These are phyloP conservation scores for Dicranocentrus wangi DNA, from an alignment of 2,888 invertebrate genomes.

Conservation along the genomic window DNA sequence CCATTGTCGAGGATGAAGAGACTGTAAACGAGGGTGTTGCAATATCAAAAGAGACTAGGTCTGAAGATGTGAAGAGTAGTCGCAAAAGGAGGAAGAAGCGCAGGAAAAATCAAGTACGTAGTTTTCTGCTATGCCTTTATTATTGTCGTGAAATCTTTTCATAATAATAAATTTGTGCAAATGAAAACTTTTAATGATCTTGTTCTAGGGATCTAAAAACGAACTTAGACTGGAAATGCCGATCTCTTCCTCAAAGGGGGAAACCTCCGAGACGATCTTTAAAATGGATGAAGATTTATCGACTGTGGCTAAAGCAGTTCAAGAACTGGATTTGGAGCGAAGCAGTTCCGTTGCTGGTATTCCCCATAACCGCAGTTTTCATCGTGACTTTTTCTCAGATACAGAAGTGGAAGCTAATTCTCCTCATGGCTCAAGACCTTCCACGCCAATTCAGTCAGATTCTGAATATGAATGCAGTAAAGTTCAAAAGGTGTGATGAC, in stretches of 20 bases:
- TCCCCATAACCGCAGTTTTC: conserved; percentile 70
- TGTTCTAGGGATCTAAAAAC: conserved; percentile 69
- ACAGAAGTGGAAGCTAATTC: conserved; percentile 72
- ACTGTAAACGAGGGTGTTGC: conserved; percentile 1
- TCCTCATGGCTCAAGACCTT: conserved; percentile 81
- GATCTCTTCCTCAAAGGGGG: conserved; percentile 73
- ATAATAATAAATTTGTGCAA: neutral
- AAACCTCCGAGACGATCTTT: conserved; percentile 71
- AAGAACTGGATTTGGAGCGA: conserved; percentile 76
- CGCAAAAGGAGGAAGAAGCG: conserved; percentile 69
- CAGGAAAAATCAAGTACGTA: conserved; percentile 70
- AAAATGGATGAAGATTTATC: conserved; percentile 70
- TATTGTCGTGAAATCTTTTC: neutral
- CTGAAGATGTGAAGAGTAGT: conserved; percentile 70
- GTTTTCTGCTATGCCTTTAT: too few species aligned
- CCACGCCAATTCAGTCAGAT: conserved; percentile 93
- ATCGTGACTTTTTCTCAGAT: conserved; percentile 73
- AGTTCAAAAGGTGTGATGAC: conserved; percentile 67
- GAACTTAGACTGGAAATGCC: conserved; percentile 66
- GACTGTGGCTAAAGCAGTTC: conserved; percentile 76
- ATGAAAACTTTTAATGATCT: neutral
- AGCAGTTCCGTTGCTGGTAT: conserved; percentile 68
- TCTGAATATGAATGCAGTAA: conserved; percentile 86
- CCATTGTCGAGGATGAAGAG: conserved; percentile 65
- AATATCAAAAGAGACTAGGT: conserved; percentile 30